Evolutionary conservation across 2,113 vertebrate genomes (phyloP).

Genomic region (Cichladusa arquata): DNA sequence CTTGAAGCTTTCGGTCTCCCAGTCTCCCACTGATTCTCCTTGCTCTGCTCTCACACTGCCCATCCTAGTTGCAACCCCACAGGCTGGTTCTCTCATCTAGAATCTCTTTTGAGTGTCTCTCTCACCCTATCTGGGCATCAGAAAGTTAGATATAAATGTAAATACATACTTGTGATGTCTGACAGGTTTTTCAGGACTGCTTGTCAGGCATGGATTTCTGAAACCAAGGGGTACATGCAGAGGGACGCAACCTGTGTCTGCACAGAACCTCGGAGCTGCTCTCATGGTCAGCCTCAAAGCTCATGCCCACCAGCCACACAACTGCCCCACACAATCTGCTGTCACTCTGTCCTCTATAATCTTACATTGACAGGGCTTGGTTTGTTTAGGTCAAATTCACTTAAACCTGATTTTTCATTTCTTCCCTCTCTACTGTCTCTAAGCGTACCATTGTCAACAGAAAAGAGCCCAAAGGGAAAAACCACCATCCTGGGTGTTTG

Average conservation of each 20-base stretch:
- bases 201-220: background rate
- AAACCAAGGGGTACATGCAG: background rate
- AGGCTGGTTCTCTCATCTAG: background rate
- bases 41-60: background rate
- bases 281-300: background rate
- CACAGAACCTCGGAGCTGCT: background rate
- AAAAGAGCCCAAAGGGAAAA: background rate
- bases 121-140: background rate
- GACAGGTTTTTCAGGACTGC: background rate
- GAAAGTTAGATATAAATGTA: background rate
- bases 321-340: background rate
- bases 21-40: background rate
- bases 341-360: background rate
- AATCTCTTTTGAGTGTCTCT: background rate
- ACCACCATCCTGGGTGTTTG: background rate
- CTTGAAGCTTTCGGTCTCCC: background rate
- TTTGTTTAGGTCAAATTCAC: background rate
- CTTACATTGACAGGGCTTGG: background rate
- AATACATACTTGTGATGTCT: background rate
- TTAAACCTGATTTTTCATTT: background rate
- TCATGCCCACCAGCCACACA: background rate
- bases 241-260: background rate
- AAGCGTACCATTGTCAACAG: background rate
- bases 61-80: background rate
- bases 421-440: background rate